Conservation (phyloP, 2,888 invertebrate genomes). For the Drosophila aldrichi region DNA sequence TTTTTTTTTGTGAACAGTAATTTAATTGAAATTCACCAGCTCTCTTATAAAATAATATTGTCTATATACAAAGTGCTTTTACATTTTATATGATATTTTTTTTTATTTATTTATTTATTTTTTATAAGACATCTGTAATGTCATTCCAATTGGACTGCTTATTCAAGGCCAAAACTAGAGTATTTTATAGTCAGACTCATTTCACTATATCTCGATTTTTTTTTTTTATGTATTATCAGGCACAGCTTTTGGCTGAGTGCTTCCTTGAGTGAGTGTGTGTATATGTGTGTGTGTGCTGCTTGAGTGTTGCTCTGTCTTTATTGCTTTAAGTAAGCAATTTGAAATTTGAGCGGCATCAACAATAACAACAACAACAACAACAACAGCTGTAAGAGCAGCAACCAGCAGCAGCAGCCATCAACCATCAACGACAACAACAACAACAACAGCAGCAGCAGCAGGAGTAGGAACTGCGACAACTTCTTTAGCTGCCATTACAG, state of each 20-base stretch:
- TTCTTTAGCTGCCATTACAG: constrained; percentile 36
- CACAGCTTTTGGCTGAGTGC: constrained; percentile 60
- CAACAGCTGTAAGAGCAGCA: background rate
- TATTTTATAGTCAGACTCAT: background rate
- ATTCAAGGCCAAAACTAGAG: background rate
- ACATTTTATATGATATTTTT: too few relatives aligned
- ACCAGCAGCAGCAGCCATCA: background rate
- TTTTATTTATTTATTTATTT: too few relatives aligned
- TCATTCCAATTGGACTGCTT: background rate
- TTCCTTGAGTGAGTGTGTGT: constrained; percentile 19
- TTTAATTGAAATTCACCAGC: too few relatives aligned
- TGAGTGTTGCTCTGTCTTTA: constrained; percentile 64
- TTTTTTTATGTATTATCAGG: constrained; percentile 38
- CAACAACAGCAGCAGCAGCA: constrained; percentile 23
- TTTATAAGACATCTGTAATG: background rate
- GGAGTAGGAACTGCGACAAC: constrained; percentile 27
- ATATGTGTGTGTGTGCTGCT: constrained; percentile 27
- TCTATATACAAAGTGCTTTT: too few relatives aligned
- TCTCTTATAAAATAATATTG: too few relatives aligned
- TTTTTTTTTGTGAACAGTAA: too few relatives aligned
- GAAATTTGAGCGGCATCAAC: constrained; percentile 71
- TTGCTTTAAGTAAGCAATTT: constrained; percentile 80
- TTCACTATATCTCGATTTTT: background rate
- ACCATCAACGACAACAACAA: constrained; percentile 15
- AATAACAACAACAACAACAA: constrained; percentile 33